Percentiles rank a stretch among this genome's conserved stretches.
Evolutionary conservation across 1,140 invertebrate species (phyloP).

Genomic region (Achroia grisella): DNA sequence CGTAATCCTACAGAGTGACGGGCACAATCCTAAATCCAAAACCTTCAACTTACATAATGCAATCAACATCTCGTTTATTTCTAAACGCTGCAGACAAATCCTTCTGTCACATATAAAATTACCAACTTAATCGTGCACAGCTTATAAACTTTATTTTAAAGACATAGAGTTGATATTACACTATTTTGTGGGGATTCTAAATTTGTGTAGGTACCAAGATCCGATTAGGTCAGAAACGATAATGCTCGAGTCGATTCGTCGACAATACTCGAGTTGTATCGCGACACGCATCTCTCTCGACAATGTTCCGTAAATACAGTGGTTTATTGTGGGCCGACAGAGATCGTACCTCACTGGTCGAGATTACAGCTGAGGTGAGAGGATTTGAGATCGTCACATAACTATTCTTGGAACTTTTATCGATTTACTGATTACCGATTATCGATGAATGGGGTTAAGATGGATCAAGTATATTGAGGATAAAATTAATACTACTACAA

Average conservation of each 20-base stretch:
- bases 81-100: constrained; percentile 53
- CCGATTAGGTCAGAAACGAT: constrained; percentile 57
- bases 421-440: not conserved
- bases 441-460: no score
- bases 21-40: constrained; percentile 36
- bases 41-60: constrained; percentile 45
- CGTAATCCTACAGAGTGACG: constrained; percentile 30
- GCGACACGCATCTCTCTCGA: constrained; percentile 26
- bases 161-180: not conserved
- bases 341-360: constrained; percentile 1
- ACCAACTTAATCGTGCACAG: constrained; percentile 6
- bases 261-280: constrained; percentile 42
- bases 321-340: constrained; percentile 31
- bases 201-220: constrained; percentile 31
- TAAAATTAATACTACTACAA: no score
- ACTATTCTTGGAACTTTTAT: constrained; percentile 15
- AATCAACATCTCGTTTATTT: constrained; percentile 60
- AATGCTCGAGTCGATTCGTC: constrained; percentile 37
- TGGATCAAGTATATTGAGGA: no score
- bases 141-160: not conserved
- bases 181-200: not conserved
- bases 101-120: constrained; percentile 41
- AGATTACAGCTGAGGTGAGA: constrained; percentile 22
- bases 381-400: constrained; percentile 15
- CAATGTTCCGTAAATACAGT: constrained; percentile 41